A percentile compares a stretch with the other conserved stretches of the same genome.
These are phyloP conservation scores for Metallyticus violacea DNA, from an alignment of 2,888 invertebrate genomes.

Conservation along the genomic window DNA sequence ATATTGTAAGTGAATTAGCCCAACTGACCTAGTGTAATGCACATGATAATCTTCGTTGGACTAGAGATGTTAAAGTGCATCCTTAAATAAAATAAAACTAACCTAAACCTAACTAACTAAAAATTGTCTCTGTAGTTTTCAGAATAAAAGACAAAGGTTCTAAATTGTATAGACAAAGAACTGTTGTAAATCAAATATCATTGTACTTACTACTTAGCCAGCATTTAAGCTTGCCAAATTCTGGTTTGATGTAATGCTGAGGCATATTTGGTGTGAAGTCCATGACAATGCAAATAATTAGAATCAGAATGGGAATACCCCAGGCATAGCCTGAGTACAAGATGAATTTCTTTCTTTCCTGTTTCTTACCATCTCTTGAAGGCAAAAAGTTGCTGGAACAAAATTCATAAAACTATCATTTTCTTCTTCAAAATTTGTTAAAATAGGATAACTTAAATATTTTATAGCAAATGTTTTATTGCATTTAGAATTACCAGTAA, in stretches of 20 bases:
- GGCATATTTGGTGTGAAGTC: conserved; percentile 52
- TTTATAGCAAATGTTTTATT: too few species aligned
- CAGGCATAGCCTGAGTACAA: conserved; percentile 66
- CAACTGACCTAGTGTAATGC: too few species aligned
- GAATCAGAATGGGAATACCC: conserved; percentile 60
- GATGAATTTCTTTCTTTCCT: conserved; percentile 58
- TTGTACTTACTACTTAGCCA: conserved; percentile 56
- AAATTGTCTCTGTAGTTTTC: too few species aligned
- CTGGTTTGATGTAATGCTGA: conserved; percentile 51
- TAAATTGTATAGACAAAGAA: not conserved
- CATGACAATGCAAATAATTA: conserved; percentile 53
- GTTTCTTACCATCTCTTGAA: conserved; percentile 42
- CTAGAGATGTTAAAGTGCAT: too few species aligned
- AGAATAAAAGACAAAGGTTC: too few species aligned
- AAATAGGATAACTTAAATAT: too few species aligned
- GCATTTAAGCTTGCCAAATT: conserved; percentile 55
- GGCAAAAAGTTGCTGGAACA: conserved; percentile 53
- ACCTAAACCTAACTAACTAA: too few species aligned
- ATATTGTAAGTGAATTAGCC: too few species aligned
- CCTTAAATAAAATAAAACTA: too few species aligned
- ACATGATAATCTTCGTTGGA: too few species aligned
- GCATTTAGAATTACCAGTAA: too few species aligned
- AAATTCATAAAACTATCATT: not conserved
- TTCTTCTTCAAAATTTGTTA: not conserved
- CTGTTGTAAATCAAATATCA: not conserved